Percentiles rank a stretch among this genome's conserved stretches.
These are phyloP conservation scores for Entomobrya multifasciata DNA, from an alignment of 2,888 invertebrate species.

Conservation along the genomic window DNA sequence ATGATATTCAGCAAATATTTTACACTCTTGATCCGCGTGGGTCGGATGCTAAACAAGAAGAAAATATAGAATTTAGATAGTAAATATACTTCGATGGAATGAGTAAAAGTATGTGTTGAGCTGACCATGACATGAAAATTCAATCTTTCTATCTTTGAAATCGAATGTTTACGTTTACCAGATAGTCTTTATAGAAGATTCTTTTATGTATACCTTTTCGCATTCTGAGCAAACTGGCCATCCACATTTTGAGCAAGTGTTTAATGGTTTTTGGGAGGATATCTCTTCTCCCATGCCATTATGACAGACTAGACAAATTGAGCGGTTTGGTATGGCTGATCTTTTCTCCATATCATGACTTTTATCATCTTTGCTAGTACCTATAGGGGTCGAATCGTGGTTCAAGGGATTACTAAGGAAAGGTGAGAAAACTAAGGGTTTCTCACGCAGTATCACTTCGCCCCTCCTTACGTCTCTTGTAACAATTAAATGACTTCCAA, in stretches of 20 bases:
- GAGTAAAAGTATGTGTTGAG: not conserved
- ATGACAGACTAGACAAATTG: conserved; percentile 69
- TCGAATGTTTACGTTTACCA: not conserved
- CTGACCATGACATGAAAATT: conserved; percentile 57
- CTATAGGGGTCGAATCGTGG: not conserved
- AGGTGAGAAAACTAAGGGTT: conserved; percentile 74
- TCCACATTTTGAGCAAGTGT: conserved; percentile 73
- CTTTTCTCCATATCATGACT: not conserved
- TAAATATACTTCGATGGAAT: too few relatives aligned
- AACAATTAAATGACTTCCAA: conserved; percentile 77
- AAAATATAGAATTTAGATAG: conserved; percentile 18
- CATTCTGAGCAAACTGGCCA: conserved; percentile 78
- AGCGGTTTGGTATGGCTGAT: not conserved
- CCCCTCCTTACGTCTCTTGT: conserved; percentile 73
- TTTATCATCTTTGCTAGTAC: not conserved
- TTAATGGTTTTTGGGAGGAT: not conserved
- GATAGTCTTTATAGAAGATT: not conserved
- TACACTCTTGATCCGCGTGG: conserved; percentile 69
- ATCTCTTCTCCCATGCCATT: conserved; percentile 19
- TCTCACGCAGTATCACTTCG: conserved; percentile 77
- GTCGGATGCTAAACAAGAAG: conserved; percentile 61
- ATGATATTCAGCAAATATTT: conserved; percentile 60
- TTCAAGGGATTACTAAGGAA: not conserved
- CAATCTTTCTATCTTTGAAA: conserved; percentile 5
- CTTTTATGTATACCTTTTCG: conserved; percentile 72